Base-by-base conservation (phyloP, 2,113 vertebrate genomes). In the Puma concolor region DNA sequence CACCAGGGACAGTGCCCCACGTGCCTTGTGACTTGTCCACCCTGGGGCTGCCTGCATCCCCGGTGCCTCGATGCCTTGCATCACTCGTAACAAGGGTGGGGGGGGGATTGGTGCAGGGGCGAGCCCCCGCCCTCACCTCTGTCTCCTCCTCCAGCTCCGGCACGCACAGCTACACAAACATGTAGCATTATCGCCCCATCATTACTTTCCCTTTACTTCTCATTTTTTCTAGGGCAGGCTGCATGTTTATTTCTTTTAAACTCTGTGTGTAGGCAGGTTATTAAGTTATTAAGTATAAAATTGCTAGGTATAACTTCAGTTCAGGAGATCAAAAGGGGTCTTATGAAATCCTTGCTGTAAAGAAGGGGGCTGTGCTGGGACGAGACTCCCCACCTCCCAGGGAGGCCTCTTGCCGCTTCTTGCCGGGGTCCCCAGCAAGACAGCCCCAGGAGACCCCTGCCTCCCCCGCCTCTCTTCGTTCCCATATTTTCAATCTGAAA, bases 61-160 rank as follows among this genome's bases (percentile, higher is more conserved):
- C 9, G 50, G 14, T 14, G 3, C 44, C 44, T 44, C 44, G 7
- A 9, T 9, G 44, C 7, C 44, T 44, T 44, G 44, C 7, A 44
- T 44, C 36, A 17, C 12, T 9, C 12, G 0, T 0, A 50, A 50
- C 50, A 50, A 2, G 36, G 19, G 4, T 5, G n/a, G n/a, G 33
- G 67, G 14, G 29, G 9, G 12, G 7, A 0, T 15, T 31, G 19
- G 15, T 29, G n/a, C 16, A 19, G 16, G 74, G 64, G 27, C 13
- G 4, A 5, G 4, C 52, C 7, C 1, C 23, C 33, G 23, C 1
- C 23, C 23, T 16, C 9, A 3, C 21, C 31, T 13, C 19, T 27
- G 27, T 3, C 3, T 1, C 2, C 2, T 54, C 12, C 74, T 38
- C 4, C 17, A 1, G 1, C 12, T 11, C 1, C 0, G 25, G 0